Base-by-base conservation (phyloP, 2,113 vertebrate genomes). In the Eubucco bourcierii region DNA sequence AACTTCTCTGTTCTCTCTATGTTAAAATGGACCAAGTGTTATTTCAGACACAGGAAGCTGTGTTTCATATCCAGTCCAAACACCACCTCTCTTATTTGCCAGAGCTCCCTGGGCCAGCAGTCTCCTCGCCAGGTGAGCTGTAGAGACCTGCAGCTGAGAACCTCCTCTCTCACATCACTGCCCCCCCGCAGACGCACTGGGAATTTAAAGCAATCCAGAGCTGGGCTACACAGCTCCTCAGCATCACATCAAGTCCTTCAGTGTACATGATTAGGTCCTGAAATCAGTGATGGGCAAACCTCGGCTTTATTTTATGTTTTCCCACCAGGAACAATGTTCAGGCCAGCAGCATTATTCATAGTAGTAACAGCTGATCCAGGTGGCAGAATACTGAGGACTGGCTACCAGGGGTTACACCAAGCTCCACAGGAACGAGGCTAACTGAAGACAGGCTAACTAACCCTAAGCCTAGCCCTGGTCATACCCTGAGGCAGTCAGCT, bases 1-100 rank as follows among this genome's bases (percentile, higher is more conserved):
- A 99, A 97, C 96, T 99, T 99, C 98, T 99, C 99, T 74, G 99
- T 99, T 96, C 99, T 98, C 97, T 99, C 99, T 99, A 97, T 28
- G 89, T 84, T 31, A 84, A 97, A 94, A 97, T 84, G 88, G 93
- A 97, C 77, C 61, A 95, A 28, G 58, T 15, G 64, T 90, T 92
- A 92, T 81, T 92, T 93, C 68, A 46, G 56, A 80, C 11, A 27
- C 3, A 53, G 41, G 84, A 64, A 94, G 72, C 4, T 88, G 27
- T 10, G 75, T 16, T 90, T 72, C 65, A 88, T 6, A 66, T 88
- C 80, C 3, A 85, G 46, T 72, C 83, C 75, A 91, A 15, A 68
- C 12, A 68, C 7, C 82, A 83, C 34, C 75, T 76, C 82, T 47
- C 16, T 5, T 4, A 47, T 28, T 63, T 44, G 70, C 79, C 37